A percentile compares a stretch with the other conserved stretches of the same genome.
phyloP scores from a whole-genome alignment of 2,113 vertebrate genomes.

The Onychorhynchus coronatus region DNA sequence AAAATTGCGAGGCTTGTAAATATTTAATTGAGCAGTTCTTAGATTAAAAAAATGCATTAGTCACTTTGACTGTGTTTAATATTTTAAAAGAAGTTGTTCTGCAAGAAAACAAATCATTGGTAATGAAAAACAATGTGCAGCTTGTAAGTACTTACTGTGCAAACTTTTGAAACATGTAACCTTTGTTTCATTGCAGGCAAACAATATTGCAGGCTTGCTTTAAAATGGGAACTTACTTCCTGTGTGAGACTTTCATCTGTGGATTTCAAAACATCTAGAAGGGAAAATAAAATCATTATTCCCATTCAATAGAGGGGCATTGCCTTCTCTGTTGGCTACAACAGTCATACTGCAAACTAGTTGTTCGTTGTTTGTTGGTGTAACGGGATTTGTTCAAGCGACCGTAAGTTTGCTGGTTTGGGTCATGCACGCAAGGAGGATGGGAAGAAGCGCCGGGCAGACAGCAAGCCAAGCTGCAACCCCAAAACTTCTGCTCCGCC shows the following conservation, averaged over 20 bases:
- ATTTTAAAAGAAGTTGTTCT: constrained; percentile 83
- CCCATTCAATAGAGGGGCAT: background rate
- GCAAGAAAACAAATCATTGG: constrained; percentile 74
- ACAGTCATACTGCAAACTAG: accelerated
- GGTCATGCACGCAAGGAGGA: background rate
- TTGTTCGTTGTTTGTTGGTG: no score
- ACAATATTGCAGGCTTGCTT: constrained; percentile 4
- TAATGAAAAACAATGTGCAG: constrained; percentile 71
- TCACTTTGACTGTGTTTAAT: constrained; percentile 84
- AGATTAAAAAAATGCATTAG: constrained; percentile 90
- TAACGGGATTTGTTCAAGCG: accelerated
- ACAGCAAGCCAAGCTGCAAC: background rate
- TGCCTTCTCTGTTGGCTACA: background rate
- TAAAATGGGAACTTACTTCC: background rate
- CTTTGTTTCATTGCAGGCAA: constrained; percentile 38
- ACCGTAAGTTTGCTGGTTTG: background rate
- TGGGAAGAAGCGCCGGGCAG: background rate
- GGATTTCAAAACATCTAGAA: background rate
- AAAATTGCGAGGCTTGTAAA: constrained; percentile 88
- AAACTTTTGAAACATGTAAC: constrained; percentile 60
- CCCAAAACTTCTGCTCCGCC: background rate
- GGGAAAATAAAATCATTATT: background rate
- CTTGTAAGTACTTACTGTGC: constrained; percentile 62
- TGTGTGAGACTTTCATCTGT: background rate
- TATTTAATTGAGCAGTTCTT: constrained; percentile 85